Evolutionary conservation across 2,888 invertebrate species (phyloP).

Genomic region (Gibbula magus): DNA sequence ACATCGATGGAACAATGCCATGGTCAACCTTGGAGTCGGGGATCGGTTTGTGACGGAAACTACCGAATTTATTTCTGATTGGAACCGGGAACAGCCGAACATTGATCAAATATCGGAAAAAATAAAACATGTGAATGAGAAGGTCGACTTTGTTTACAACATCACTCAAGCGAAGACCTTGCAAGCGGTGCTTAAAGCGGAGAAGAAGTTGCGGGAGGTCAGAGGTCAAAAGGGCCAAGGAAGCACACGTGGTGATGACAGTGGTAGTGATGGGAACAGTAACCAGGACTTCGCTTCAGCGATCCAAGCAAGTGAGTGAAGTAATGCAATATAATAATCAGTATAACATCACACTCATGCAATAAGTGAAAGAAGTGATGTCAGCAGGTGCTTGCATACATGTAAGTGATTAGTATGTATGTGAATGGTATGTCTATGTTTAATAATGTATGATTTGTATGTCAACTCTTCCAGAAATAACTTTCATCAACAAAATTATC

Average conservation of each 20-base stretch:
- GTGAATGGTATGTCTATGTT: no score
- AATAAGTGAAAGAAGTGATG: no score
- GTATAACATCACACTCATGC: no score
- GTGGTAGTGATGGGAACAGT: not conserved
- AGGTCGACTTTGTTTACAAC: not conserved
- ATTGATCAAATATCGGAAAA: not conserved
- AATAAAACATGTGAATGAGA: slow-evolving; percentile 20
- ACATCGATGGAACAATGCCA: not conserved
- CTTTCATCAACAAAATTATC: no score
- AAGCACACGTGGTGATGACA: not conserved
- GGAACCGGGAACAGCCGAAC: not conserved
- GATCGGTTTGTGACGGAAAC: slow-evolving; percentile 2
- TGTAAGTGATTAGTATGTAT: no score
- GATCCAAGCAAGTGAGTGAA: slow-evolving; percentile 2
- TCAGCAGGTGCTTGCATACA: no score
- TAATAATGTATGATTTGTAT: no score
- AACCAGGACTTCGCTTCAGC: not conserved
- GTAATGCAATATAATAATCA: not conserved
- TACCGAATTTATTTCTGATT: not conserved
- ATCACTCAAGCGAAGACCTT: not conserved
- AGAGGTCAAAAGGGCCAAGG: not conserved
- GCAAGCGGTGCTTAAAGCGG: slow-evolving; percentile 13
- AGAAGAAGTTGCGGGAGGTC: not conserved
- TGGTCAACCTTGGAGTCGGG: not conserved
- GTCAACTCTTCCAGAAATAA: no score